Conservation (phyloP, 2,888 invertebrate genomes). For the Myopa testacea region DNA sequence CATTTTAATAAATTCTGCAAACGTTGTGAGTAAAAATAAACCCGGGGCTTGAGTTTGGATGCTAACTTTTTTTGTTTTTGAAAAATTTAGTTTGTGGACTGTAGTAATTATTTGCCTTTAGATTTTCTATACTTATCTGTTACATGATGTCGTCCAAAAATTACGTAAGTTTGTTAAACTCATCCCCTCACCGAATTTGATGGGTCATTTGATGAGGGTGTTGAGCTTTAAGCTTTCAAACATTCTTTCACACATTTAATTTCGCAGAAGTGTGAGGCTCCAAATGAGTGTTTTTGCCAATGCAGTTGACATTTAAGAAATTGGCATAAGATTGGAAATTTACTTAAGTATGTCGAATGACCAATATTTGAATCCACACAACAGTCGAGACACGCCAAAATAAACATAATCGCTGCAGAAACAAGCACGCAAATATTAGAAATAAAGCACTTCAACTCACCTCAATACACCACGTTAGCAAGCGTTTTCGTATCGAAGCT, state of each 20-base stretch:
- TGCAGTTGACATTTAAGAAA: constrained; percentile 30
- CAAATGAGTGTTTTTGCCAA: not conserved
- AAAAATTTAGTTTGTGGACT: too few relatives aligned
- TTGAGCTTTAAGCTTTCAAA: too few relatives aligned
- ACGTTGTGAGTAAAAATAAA: constrained; percentile 18
- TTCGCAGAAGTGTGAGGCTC: not conserved
- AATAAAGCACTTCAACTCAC: constrained; percentile 1
- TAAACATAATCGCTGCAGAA: constrained; percentile 13
- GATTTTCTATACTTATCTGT: too few relatives aligned
- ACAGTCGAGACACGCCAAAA: constrained; percentile 28
- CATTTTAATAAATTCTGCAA: constrained; percentile 18
- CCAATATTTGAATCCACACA: constrained; percentile 21
- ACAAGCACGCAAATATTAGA: not conserved
- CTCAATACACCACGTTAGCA: not conserved
- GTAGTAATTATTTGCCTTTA: too few relatives aligned
- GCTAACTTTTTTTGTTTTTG: too few relatives aligned
- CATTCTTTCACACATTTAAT: not conserved
- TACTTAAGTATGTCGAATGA: constrained; percentile 5
- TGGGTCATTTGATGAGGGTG: not conserved
- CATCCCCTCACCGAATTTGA: not conserved
- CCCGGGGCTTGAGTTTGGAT: not conserved
- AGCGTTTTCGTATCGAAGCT: not conserved
- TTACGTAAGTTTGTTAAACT: too few relatives aligned
- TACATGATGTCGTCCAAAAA: too few relatives aligned
- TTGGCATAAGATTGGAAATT: not conserved